Evolutionary conservation across 2,113 vertebrate species (phyloP).

Genomic region (Axis porcinus): DNA sequence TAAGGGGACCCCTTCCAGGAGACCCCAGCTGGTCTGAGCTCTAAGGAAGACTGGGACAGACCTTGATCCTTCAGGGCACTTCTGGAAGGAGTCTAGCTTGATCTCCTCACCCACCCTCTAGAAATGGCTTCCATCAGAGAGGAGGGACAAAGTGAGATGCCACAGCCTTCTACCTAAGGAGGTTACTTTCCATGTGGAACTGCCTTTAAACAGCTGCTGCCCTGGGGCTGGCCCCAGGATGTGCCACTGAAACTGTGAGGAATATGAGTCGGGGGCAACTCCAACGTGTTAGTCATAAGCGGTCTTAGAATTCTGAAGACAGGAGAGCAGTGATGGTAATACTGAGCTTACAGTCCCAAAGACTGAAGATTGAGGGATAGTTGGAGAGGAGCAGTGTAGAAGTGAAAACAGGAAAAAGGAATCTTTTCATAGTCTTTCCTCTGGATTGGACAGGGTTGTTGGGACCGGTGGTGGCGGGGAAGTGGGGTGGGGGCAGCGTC

Average conservation of each 20-base stretch:
- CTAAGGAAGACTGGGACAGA: neutral
- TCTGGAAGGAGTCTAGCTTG: neutral
- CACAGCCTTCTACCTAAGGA: neutral
- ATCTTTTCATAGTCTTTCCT: neutral
- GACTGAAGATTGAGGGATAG: neutral
- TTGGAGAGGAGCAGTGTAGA: neutral
- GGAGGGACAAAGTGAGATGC: neutral
- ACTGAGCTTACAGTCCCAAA: neutral
- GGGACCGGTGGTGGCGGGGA: neutral
- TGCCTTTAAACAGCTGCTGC: neutral
- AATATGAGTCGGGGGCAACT: neutral
- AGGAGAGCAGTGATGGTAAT: neutral
- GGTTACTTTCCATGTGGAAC: neutral
- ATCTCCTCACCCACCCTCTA: neutral
- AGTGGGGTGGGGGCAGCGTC: neutral
- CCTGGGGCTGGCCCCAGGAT: neutral
- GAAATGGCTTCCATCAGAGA: neutral
- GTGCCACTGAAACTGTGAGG: neutral
- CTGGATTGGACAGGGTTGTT: neutral
- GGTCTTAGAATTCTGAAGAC: neutral
- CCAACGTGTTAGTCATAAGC: neutral
- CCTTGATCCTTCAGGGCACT: neutral
- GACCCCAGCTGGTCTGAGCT: neutral
- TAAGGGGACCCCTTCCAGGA: slow-evolving; percentile 39
- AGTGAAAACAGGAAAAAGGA: neutral